Percentiles rank a stretch among this genome's conserved stretches.
phyloP scores from a whole-genome alignment of 2,888 invertebrate genomes.

The Troides oblongomaculatus region DNA sequence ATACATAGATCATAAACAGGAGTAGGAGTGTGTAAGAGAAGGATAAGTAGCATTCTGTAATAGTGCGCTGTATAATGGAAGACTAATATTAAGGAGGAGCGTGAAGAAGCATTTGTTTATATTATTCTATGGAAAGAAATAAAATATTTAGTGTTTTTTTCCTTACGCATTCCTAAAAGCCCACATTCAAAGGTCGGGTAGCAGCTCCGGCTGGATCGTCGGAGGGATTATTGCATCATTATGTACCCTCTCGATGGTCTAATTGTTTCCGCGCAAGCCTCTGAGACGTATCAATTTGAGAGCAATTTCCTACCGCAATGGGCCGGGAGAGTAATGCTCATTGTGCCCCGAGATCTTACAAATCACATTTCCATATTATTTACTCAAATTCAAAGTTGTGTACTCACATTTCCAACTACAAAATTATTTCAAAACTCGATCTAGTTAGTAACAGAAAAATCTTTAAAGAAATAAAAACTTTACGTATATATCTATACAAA shows the following conservation, averaged over 20 bases:
- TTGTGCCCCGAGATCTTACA: conserved; percentile 15
- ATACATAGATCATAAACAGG: too few species aligned
- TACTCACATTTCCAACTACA: not conserved
- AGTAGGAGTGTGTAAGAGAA: too few species aligned
- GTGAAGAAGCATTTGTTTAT: too few species aligned
- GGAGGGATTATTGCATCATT: conserved; percentile 45
- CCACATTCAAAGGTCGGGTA: conserved; percentile 27
- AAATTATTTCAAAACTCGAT: not conserved
- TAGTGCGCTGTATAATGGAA: too few species aligned
- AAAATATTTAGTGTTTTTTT: not conserved
- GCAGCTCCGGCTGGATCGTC: conserved; percentile 10
- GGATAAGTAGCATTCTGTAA: too few species aligned
- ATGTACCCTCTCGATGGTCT: conserved; percentile 47
- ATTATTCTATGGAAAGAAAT: too few species aligned
- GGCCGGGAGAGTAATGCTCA: conserved; percentile 19
- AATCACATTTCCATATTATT: conserved; percentile 22
- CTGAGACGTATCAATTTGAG: conserved; percentile 63
- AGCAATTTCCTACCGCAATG: conserved; percentile 48
- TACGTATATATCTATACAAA: too few species aligned
- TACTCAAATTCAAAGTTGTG: not conserved
- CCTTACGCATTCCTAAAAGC: conserved; percentile 16
- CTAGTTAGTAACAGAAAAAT: too few species aligned
- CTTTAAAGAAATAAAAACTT: too few species aligned
- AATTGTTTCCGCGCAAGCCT: conserved; percentile 59
- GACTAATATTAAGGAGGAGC: too few species aligned